These are phyloP conservation scores for Xanthorhoe designata DNA, from an alignment of 2,888 invertebrate genomes.

Conservation along the genomic window DNA sequence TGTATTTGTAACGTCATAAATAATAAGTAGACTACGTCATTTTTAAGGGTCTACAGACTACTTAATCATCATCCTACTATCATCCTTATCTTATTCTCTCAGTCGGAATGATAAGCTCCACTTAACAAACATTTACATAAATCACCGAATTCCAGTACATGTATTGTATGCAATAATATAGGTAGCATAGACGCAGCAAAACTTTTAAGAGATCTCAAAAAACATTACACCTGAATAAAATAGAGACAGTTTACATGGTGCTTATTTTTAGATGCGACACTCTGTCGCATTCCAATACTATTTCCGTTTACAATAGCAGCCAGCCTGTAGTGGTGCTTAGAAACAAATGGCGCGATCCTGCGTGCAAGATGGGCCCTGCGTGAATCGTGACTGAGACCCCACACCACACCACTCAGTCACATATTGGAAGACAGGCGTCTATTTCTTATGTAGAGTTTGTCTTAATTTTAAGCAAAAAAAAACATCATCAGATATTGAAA, in stretches of 20 bases:
- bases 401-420: slow-evolving; percentile 45
- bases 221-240: background rate
- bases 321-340: slow-evolving; percentile 19
- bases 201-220: background rate
- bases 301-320: slow-evolving; percentile 6
- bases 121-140: too few relatives aligned
- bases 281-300: slow-evolving; percentile 3
- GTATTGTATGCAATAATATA: too few relatives aligned
- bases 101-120: too few relatives aligned
- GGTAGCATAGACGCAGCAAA: background rate
- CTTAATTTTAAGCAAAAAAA: background rate
- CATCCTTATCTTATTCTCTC: too few relatives aligned
- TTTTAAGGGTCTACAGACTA: too few relatives aligned
- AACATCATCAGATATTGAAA: too few relatives aligned
- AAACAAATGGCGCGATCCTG: slow-evolving; percentile 57
- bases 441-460: slow-evolving; percentile 20
- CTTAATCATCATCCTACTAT: too few relatives aligned
- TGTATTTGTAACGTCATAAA: background rate
- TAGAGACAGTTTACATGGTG: background rate
- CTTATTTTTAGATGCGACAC: slow-evolving; percentile 4
- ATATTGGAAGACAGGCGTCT: slow-evolving; percentile 21
- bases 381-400: slow-evolving; percentile 64
- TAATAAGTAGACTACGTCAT: background rate
- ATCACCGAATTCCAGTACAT: too few relatives aligned
- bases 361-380: slow-evolving; percentile 54